Evolutionary conservation across 2,797 vertebrate genomes (phyloP).

Genomic region (Spheniscus humboldti): DNA sequence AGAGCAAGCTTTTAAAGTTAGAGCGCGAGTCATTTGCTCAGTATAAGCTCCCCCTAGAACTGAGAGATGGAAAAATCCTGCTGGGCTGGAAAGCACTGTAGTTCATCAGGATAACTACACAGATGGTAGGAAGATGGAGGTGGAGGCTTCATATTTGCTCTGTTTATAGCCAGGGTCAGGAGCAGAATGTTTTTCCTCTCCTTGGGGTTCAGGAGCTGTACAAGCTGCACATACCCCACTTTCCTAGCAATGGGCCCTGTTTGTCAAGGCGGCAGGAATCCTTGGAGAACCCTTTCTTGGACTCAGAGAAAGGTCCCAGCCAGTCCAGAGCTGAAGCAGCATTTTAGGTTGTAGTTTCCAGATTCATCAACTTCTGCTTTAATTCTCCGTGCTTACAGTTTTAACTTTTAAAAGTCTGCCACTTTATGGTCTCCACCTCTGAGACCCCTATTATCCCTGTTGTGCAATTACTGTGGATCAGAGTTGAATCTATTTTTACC

Average conservation of each 20-base stretch:
- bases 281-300: neutral
- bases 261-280: neutral
- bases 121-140: neutral
- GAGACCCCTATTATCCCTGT: conserved; percentile 36
- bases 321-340: neutral
- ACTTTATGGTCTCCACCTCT: conserved; percentile 36
- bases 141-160: neutral
- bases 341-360: neutral
- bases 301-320: neutral
- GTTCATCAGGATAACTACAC: neutral
- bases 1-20: neutral
- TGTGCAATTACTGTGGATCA: conserved; percentile 60
- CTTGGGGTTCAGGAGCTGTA: neutral
- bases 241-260: neutral
- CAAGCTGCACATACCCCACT: neutral
- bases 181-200: neutral
- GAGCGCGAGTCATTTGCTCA: neutral
- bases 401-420: conserved; percentile 32
- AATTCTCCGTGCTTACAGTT: neutral
- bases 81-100: neutral
- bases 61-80: neutral
- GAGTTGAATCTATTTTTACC: conserved; percentile 64
- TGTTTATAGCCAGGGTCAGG: neutral
- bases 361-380: neutral
- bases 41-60: neutral